A percentile compares a stretch with the other conserved stretches of the same genome.
Conservation (phyloP, 2,113 vertebrate genomes). For the Rattus norvegicus region DNA sequence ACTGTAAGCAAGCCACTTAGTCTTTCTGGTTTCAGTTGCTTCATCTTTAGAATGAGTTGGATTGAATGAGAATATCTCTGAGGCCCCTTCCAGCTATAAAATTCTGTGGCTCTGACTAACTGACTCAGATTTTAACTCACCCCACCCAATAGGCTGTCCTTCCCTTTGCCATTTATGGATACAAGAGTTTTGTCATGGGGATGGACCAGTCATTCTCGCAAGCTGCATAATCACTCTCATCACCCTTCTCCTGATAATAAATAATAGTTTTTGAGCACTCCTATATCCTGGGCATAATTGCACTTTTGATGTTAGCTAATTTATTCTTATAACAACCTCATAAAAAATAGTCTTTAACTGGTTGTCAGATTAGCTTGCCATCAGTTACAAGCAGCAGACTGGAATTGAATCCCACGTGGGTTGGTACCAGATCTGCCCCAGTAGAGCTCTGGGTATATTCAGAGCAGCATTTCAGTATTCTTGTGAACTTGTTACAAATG, state of each 20-base stretch:
- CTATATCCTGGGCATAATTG: not conserved
- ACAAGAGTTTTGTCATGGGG: not conserved
- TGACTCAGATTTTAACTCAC: slow-evolving; percentile 15
- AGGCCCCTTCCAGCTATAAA: slow-evolving; percentile 66
- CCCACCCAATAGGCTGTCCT: not conserved
- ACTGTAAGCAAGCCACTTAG: not conserved
- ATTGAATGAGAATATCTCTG: slow-evolving; percentile 16
- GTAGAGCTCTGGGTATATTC: not conserved
- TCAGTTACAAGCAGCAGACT: not conserved
- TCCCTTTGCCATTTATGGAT: slow-evolving; percentile 13
- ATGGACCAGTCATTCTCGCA: not conserved
- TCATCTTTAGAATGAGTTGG: slow-evolving; percentile 28
- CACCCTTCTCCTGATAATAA: not conserved
- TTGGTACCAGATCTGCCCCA: not conserved
- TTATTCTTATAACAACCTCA: not conserved
- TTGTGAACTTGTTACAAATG: not conserved
- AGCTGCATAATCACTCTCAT: not conserved
- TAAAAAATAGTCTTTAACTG: not conserved
- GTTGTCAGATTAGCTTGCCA: not conserved
- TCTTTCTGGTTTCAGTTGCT: slow-evolving; percentile 50
- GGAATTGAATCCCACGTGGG: not conserved
- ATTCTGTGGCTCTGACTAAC: slow-evolving; percentile 62
- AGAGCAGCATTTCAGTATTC: not conserved
- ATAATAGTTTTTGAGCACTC: not conserved
- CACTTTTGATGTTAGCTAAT: not conserved